Conservation (phyloP, 1,140 invertebrate species). For the Drosophila lowei region DNA sequence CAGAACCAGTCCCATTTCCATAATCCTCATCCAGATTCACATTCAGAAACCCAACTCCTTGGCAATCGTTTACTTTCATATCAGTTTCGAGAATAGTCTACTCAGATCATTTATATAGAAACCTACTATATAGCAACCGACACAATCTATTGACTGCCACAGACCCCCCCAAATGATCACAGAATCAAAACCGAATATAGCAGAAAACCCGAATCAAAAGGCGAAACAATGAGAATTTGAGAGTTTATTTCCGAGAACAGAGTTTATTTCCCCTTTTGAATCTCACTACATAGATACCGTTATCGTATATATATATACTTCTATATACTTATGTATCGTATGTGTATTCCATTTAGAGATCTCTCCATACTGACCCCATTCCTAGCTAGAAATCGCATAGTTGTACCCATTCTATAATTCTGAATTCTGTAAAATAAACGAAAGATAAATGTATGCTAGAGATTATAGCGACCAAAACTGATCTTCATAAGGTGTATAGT, state of each 20-base stretch:
- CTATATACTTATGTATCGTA: conserved; percentile 24
- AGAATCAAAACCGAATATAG: background rate
- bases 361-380: conserved; percentile 28
- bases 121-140: background rate
- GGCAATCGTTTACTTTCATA: conserved; percentile 71
- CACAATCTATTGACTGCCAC: conserved; percentile 70
- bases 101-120: background rate
- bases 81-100: conserved; percentile 43
- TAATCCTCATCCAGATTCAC: background rate
- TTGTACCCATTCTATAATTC: conserved; percentile 32
- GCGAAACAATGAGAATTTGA: background rate
- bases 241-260: conserved; percentile 1
- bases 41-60: conserved; percentile 19
- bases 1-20: conserved; percentile 2
- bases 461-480: conserved; percentile 65
- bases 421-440: conserved; percentile 32
- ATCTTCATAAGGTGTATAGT: conserved; percentile 65
- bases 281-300: conserved; percentile 38
- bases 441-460: conserved; percentile 12
- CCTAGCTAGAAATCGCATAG: conserved; percentile 42
- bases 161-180: conserved; percentile 4
- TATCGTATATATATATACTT: conserved; percentile 19
- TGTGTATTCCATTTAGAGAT: conserved; percentile 29
- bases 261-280: conserved; percentile 36
- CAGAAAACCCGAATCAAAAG: conserved; percentile 11